phyloP scores from a whole-genome alignment of 30 jellyfish, hydroid and myxozoan genomes.

The Turritopsis rubra region DNA sequence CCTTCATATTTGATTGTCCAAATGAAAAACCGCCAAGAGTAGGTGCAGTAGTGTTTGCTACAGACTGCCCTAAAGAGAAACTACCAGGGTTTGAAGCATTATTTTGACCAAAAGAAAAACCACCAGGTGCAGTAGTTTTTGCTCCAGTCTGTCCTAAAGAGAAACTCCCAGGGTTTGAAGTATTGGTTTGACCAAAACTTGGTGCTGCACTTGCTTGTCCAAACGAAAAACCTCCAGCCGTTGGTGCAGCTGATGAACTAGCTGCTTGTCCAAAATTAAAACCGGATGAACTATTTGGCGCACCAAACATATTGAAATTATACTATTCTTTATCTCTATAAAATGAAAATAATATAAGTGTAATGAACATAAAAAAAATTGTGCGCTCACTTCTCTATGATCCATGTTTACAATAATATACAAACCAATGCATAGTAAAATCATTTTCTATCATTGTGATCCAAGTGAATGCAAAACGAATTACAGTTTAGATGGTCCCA shows the following conservation, averaged over 20 bases:
- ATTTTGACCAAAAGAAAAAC: neutral
- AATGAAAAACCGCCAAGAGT: constrained; percentile 8
- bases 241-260: constrained; percentile 18
- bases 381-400: too few species aligned
- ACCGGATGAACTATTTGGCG: constrained; percentile 21
- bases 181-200: neutral
- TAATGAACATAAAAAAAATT: too few species aligned
- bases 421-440: too few species aligned
- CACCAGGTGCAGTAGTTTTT: constrained; percentile 10
- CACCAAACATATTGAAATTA: neutral
- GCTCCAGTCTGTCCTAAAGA: constrained; percentile 7
- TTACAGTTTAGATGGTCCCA: too few species aligned
- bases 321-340: too few species aligned
- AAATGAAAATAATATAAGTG: too few species aligned
- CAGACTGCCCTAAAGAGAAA: constrained; percentile 20
- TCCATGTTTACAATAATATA: too few species aligned
- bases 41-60: neutral
- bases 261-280: neutral
- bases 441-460: too few species aligned
- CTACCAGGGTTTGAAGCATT: constrained; percentile 24
- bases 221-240: constrained; percentile 29
- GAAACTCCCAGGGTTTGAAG: constrained; percentile 25
- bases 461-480: too few species aligned
- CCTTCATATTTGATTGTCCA: constrained; percentile 6
- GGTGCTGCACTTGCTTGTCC: constrained; percentile 19